Base-by-base conservation (phyloP, 2,113 vertebrate species). In the Tricholaema leucomelas region DNA sequence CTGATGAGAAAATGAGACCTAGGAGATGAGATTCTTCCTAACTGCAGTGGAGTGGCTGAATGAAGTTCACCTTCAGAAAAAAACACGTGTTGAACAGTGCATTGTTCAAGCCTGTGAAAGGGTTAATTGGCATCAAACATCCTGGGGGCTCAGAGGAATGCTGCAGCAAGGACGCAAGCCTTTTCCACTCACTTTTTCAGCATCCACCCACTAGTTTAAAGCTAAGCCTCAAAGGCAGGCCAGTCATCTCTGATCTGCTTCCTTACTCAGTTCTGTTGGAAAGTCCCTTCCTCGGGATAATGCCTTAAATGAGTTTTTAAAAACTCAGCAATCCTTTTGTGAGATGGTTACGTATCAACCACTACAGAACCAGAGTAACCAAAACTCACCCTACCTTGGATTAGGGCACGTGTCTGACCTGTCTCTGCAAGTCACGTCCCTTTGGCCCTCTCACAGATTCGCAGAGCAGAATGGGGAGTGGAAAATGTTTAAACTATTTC, bases 1-100 rank as follows among this genome's bases (percentile, higher is more conserved):
- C 33, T 93, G 87, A 93, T 89, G 93, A 93, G 89, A 81, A 96
- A 94, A 93, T 91, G 79, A 93, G 80, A 61, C 69, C 69, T 77
- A 6, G 31, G 69, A 92, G 72, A 90, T 46, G 52, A 86, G 24
- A 86, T 81, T 60, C 88, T 64, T 80, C 35, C 52, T 88, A 85
- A 83, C 70, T 67, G 74, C 38, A 83, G 52, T 64, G 54, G 56
- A 64, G 77, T 14, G 16, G 30, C 61, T 94, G 88, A 88, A 81
- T 2, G 10, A 61, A 77, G 69, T 50, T 78, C 64, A 56, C 35
- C n/a, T 76, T 76, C 69, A 81, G 70, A 44, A 72, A 52, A 84
- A 58, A 40, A 21, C 50, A 74, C 17, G 8, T 30, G 30, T 48
- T 36, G 7, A 88, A 66, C 4, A 63, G 42, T 74, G 24, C 30